These are phyloP conservation scores for Keiferia lycopersicella DNA, from an alignment of 2,888 invertebrate genomes.

Conservation along the genomic window DNA sequence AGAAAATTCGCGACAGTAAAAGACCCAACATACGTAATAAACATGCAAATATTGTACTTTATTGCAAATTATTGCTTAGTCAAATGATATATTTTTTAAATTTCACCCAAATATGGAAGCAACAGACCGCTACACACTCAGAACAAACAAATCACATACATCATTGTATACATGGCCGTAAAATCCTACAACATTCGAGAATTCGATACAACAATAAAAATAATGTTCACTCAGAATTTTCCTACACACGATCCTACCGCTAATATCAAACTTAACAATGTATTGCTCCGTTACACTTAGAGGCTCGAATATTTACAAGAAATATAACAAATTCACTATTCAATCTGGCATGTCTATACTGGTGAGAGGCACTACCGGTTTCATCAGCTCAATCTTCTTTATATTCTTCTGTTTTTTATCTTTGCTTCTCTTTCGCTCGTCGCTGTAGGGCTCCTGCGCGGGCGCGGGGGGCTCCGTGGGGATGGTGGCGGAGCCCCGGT, in stretches of 20 bases:
- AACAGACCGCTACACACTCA: constrained; percentile 3
- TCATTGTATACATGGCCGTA: constrained; percentile 6
- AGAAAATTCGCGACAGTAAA: not conserved
- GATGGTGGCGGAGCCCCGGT: constrained; percentile 52
- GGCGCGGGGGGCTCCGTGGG: constrained; percentile 64
- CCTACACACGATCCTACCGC: constrained; percentile 40
- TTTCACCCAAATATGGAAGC: constrained; percentile 12
- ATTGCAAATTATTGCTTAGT: constrained; percentile 19
- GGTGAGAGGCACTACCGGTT: constrained; percentile 93
- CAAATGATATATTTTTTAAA: constrained; percentile 12
- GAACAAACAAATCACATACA: constrained; percentile 10
- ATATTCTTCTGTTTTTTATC: constrained; percentile 84
- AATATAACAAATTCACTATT: constrained; percentile 75
- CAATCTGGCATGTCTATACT: constrained; percentile 96
- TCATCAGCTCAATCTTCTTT: constrained; percentile 89
- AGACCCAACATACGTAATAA: not conserved
- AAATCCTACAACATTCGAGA: constrained; percentile 18
- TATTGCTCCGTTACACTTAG: constrained; percentile 60
- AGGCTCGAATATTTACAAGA: constrained; percentile 51
- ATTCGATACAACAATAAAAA: constrained; percentile 25
- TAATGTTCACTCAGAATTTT: constrained; percentile 24
- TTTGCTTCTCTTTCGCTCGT: constrained; percentile 72
- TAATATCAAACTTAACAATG: constrained; percentile 71
- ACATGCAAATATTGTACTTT: constrained; percentile 18
- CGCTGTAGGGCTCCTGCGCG: constrained; percentile 71